A percentile compares a stretch with the other conserved stretches of the same genome.
Evolutionary conservation across 2,888 invertebrate genomes (phyloP).

Genomic region (Hetaerina titia): DNA sequence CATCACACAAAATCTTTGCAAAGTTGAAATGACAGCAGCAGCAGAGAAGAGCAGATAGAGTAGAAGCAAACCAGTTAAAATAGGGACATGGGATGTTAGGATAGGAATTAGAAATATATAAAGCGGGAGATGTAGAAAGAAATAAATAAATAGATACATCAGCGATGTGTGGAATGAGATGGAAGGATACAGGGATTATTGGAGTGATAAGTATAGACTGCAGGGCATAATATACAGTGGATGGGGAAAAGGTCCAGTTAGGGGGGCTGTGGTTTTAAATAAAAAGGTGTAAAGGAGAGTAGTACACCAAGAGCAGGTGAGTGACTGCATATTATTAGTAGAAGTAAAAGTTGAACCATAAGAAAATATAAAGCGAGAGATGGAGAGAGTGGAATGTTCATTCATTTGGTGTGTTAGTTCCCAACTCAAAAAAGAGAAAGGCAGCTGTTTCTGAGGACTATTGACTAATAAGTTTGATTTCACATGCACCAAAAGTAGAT

Average conservation of each 20-base stretch:
- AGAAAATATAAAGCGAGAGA: too few relatives aligned
- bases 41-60: too few relatives aligned
- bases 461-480: too few relatives aligned
- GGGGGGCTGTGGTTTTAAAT: too few relatives aligned
- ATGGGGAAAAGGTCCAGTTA: background rate
- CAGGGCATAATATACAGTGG: background rate
- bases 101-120: background rate
- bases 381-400: too few relatives aligned
- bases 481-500: too few relatives aligned
- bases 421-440: too few relatives aligned
- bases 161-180: background rate
- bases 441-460: too few relatives aligned
- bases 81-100: background rate
- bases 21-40: too few relatives aligned
- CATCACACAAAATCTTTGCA: too few relatives aligned
- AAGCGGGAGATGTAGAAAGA: background rate
- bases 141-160: background rate
- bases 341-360: background rate
- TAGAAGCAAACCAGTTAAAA: background rate
- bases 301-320: background rate
- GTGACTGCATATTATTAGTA: background rate
- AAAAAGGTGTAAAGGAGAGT: background rate
- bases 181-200: background rate
- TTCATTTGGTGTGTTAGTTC: too few relatives aligned
- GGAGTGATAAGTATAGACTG: background rate